These are phyloP conservation scores for Drosophila pseudotakahashii DNA, from an alignment of 2,888 invertebrate genomes.

Conservation along the genomic window DNA sequence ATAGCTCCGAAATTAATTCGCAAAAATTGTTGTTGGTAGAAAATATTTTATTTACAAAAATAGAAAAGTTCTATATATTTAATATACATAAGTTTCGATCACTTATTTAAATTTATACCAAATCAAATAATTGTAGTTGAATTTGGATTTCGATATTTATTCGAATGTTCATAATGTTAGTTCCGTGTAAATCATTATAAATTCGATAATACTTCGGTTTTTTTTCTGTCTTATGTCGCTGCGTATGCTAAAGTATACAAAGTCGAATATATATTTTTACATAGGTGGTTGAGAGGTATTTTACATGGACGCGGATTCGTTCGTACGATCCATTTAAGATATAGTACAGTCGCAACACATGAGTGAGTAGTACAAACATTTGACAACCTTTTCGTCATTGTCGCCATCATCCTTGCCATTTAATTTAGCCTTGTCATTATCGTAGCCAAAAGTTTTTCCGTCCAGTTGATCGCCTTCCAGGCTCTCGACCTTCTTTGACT, in stretches of 20 bases:
- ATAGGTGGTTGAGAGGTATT: slow-evolving; percentile 44
- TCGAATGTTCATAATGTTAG: slow-evolving; percentile 19
- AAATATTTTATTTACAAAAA: slow-evolving; percentile 49
- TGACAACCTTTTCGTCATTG: slow-evolving; percentile 82
- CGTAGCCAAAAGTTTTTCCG: slow-evolving; percentile 57
- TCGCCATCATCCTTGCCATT: slow-evolving; percentile 51
- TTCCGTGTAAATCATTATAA: slow-evolving; percentile 35
- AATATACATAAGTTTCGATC: slow-evolving; percentile 20
- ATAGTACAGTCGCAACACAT: slow-evolving; percentile 84
- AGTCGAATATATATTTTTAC: slow-evolving; percentile 25
- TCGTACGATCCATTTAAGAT: slow-evolving; percentile 67
- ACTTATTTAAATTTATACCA: slow-evolving; percentile 2
- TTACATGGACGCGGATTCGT: slow-evolving; percentile 28
- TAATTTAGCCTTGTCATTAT: slow-evolving; percentile 43
- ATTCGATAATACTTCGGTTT: slow-evolving; percentile 45
- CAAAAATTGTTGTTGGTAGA: slow-evolving; percentile 10
- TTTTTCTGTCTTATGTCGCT: slow-evolving; percentile 19
- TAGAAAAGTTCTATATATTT: slow-evolving; percentile 21
- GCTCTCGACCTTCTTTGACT: slow-evolving; percentile 70
- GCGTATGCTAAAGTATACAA: slow-evolving; percentile 13
- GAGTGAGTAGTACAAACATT: slow-evolving; percentile 83
- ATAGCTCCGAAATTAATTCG: no score
- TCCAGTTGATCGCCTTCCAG: slow-evolving; percentile 73
- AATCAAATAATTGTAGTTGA: slow-evolving; percentile 7
- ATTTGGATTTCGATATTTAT: slow-evolving; percentile 12